Evolutionary conservation across 2,888 invertebrate genomes (phyloP).

Genomic region (Pyrgus malvae): DNA sequence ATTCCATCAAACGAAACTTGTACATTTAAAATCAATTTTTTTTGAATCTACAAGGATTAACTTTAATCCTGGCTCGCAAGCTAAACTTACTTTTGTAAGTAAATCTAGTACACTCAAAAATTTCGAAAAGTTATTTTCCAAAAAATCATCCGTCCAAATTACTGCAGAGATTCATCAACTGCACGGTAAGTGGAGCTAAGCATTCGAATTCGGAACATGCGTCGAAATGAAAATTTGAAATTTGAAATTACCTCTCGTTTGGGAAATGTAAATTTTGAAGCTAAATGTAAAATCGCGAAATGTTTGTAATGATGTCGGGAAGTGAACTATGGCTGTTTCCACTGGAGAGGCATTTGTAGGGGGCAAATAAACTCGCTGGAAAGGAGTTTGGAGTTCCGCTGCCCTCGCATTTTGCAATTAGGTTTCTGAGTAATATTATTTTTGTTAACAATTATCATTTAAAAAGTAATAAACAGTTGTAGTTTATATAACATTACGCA

Average conservation of each 20-base stretch:
- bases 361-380: slow-evolving; percentile 48
- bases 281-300: slow-evolving; percentile 30
- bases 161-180: slow-evolving; percentile 8
- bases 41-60: too few relatives aligned
- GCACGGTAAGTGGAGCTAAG: not conserved
- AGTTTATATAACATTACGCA: too few relatives aligned
- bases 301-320: slow-evolving; percentile 39
- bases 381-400: slow-evolving; percentile 15
- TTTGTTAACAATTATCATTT: too few relatives aligned
- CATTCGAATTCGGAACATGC: slow-evolving; percentile 3
- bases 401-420: not conserved
- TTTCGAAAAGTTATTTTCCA: not conserved
- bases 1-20: too few relatives aligned
- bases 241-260: slow-evolving; percentile 13
- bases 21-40: too few relatives aligned
- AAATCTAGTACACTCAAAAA: too few relatives aligned
- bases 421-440: not conserved
- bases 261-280: slow-evolving; percentile 20
- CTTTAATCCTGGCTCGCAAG: too few relatives aligned
- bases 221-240: slow-evolving; percentile 11
- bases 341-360: slow-evolving; percentile 45
- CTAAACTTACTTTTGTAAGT: too few relatives aligned
- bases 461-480: too few relatives aligned
- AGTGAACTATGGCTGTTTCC: slow-evolving; percentile 48
- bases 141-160: not conserved